Evolutionary conservation across 2,113 vertebrate genomes (phyloP), one percentile per base, ranked within the genome.

Genomic region (Siphamia tubifer): DNA sequence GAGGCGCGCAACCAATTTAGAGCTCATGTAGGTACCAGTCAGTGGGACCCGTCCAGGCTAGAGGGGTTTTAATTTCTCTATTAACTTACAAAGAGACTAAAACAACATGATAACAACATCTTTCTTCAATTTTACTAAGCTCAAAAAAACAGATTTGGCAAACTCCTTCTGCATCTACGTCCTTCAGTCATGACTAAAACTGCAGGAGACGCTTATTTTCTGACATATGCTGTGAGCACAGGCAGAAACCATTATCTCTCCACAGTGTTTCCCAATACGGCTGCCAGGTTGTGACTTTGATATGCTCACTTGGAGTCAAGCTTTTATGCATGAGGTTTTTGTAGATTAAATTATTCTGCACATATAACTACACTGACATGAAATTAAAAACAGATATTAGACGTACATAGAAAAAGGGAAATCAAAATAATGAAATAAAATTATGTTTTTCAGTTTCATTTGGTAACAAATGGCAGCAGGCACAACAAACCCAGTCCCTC

Each of bases 161-260:
- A 28, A 60, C 1, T 12, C 10, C 6, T 11, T 20, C 30, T 54
- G 15, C 34, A 32, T 66, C 27, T 8, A 4, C 48, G 68, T 54
- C 65, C 36, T 68, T 82, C 40, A 74, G 40, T 17, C 44, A 5
- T 30, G 55, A 75, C 20, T 16, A 52, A 77, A 58, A 31, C 32
- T 28, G 20, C 53, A 57, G 19, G 43, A 47, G 20, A 28, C 54
- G 3, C 53, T 35, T 40, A 45, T 57, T 66, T 42, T 75, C 23
- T 12, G 25, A 52, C 63, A 77, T 71, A 68, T 69, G 60, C 49
- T 60, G 23, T 42, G 47, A 20, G 17, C 47, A 40, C 57, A 70
- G 35, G 55, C 53, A 69, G 68, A 9, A 61, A 36, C 56, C 56
- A 79, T 82, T 79, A 83, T 58, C 52, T 61, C 48, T 64, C 48